A percentile compares a stretch with the other conserved stretches of the same genome.
Evolutionary conservation across 2,113 vertebrate genomes (phyloP).

Genomic region (Pheucticus melanocephalus): DNA sequence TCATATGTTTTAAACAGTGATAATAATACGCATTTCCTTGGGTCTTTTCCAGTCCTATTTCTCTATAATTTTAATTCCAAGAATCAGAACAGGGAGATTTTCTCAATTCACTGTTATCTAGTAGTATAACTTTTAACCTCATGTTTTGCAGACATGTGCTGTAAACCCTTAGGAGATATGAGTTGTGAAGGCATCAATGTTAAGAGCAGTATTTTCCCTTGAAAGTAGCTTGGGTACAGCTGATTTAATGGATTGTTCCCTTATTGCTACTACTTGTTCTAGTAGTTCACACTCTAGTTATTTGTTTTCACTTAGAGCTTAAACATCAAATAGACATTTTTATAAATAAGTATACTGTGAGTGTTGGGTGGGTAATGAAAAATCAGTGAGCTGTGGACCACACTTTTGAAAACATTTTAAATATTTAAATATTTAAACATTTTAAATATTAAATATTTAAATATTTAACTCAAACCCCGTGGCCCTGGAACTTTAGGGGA

Average conservation of each 20-base stretch:
- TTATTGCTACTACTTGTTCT: background rate
- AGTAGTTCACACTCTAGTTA: background rate
- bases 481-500: background rate
- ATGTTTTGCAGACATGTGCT: background rate
- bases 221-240: background rate
- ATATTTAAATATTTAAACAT: background rate
- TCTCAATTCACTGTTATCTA: background rate
- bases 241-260: background rate
- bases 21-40: background rate
- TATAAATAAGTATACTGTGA: background rate
- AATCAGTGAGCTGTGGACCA: background rate
- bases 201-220: background rate
- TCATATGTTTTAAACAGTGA: background rate
- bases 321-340: background rate
- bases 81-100: background rate
- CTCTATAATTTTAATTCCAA: background rate
- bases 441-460: background rate
- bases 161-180: background rate
- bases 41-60: background rate
- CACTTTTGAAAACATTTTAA: background rate
- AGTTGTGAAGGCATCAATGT: background rate
- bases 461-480: rapidly evolving
- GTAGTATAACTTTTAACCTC: background rate
- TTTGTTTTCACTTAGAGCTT: background rate
- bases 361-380: background rate